These are phyloP conservation scores for Anas bahamensis DNA, from an alignment of 2,797 vertebrate genomes.

Conservation along the genomic window DNA sequence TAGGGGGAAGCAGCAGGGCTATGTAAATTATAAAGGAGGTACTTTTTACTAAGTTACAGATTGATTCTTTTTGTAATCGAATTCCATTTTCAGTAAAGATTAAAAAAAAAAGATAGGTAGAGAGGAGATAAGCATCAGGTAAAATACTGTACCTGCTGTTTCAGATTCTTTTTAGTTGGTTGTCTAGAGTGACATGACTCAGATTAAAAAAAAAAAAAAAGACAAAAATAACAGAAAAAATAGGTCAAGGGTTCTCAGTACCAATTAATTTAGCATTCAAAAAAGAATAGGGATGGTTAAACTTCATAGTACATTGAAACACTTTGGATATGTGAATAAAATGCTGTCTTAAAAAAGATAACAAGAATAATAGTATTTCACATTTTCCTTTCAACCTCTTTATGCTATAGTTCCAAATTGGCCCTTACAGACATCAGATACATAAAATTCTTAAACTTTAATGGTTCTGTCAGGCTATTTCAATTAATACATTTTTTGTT, in stretches of 20 bases:
- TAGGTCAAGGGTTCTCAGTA: not conserved
- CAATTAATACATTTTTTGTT: not conserved
- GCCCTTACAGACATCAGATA: not conserved
- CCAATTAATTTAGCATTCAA: slow-evolving; percentile 60
- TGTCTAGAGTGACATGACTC: not conserved
- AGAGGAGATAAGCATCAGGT: not conserved
- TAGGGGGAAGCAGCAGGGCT: slow-evolving; percentile 25
- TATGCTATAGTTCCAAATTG: not conserved
- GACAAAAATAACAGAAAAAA: not conserved
- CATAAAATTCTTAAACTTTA: rapidly evolving
- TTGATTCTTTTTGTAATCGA: slow-evolving; percentile 32
- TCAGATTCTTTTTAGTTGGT: not conserved
- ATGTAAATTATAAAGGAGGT: slow-evolving; percentile 39
- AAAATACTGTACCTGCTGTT: not conserved
- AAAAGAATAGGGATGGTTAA: slow-evolving; percentile 27
- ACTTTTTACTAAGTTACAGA: slow-evolving; percentile 25
- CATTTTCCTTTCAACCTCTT: not conserved
- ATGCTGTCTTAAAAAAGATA: not conserved
- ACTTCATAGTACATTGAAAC: slow-evolving; percentile 25
- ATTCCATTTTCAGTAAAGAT: not conserved
- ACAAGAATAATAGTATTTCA: not conserved
- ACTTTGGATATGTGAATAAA: slow-evolving; percentile 41
- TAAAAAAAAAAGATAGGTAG: not conserved
- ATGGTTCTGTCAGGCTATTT: not conserved
- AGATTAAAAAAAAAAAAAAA: not conserved